A percentile compares a stretch with the other conserved stretches of the same genome.
phyloP scores from a whole-genome alignment of 2,113 vertebrate genomes.

The Sprattus sprattus region DNA sequence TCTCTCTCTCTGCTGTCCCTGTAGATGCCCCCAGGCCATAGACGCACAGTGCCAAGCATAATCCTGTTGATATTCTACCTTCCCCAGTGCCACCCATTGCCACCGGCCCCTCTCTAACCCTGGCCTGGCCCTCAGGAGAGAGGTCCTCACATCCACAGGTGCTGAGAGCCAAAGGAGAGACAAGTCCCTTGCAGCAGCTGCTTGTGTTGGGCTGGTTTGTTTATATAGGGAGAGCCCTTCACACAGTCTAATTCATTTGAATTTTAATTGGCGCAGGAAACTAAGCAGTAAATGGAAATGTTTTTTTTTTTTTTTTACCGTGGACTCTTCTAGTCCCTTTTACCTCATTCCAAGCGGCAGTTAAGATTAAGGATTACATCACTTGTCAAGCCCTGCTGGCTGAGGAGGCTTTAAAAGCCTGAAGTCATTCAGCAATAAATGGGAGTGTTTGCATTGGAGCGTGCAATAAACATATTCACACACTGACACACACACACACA shows the following conservation, averaged over 20 bases:
- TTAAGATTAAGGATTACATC: conserved; percentile 50
- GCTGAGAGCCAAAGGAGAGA: not conserved
- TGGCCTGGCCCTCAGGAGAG: not conserved
- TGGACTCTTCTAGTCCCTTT: conserved; percentile 30
- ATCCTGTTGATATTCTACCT: not conserved
- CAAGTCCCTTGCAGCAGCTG: too few relatives aligned
- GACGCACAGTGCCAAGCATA: not conserved
- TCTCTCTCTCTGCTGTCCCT: not conserved
- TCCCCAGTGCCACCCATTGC: not conserved
- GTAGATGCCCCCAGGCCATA: not conserved
- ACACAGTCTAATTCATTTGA: conserved; percentile 34
- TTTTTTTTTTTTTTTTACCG: conserved; percentile 22
- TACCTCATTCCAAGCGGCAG: conserved; percentile 30
- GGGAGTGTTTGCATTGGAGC: conserved; percentile 53
- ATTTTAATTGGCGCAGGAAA: conserved; percentile 38
- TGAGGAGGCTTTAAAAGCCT: conserved; percentile 41
- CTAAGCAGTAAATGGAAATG: conserved; percentile 18
- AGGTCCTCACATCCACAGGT: not conserved
- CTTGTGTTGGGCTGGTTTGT: conserved; percentile 12
- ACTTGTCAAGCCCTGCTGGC: conserved; percentile 33
- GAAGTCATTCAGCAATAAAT: conserved; percentile 53
- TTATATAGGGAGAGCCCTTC: conserved; percentile 33
- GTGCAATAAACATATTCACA: conserved; percentile 40
- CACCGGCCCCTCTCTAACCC: not conserved
- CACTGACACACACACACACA: not conserved